These are phyloP conservation scores for Eilema sororculum DNA, from an alignment of 2,888 invertebrate species.

Conservation along the genomic window DNA sequence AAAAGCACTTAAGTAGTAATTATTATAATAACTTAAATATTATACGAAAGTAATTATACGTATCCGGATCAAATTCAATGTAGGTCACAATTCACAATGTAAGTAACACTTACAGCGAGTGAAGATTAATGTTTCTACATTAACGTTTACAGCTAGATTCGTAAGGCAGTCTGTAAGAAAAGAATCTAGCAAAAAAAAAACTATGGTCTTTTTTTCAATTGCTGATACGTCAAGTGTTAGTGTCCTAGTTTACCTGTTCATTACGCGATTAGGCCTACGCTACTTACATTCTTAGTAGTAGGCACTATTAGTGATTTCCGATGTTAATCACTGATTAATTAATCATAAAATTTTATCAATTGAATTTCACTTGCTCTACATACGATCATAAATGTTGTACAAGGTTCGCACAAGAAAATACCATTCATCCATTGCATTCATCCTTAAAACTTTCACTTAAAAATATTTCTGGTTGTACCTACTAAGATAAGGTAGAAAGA, in stretches of 20 bases:
- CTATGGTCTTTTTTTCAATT: not conserved
- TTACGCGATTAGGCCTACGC: not conserved
- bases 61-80: not conserved
- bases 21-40: not conserved
- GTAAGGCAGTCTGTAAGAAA: slow-evolving; percentile 2
- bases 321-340: not conserved
- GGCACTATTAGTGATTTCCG: not conserved
- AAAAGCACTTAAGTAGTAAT: not conserved
- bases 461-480: no score
- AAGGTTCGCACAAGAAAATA: not conserved
- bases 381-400: not conserved
- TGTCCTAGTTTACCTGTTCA: not conserved
- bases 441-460: no score
- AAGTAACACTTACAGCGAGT: not conserved
- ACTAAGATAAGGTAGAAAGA: no score
- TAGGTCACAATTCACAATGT: not conserved
- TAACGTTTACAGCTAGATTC: slow-evolving; percentile 2
- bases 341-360: not conserved
- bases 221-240: not conserved
- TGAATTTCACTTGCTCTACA: not conserved
- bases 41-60: not conserved
- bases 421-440: no score
- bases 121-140: not conserved
- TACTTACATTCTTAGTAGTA: not conserved
- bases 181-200: not conserved